phyloP scores from a whole-genome alignment of 2,797 vertebrate genomes.

The Ispidina picta region DNA sequence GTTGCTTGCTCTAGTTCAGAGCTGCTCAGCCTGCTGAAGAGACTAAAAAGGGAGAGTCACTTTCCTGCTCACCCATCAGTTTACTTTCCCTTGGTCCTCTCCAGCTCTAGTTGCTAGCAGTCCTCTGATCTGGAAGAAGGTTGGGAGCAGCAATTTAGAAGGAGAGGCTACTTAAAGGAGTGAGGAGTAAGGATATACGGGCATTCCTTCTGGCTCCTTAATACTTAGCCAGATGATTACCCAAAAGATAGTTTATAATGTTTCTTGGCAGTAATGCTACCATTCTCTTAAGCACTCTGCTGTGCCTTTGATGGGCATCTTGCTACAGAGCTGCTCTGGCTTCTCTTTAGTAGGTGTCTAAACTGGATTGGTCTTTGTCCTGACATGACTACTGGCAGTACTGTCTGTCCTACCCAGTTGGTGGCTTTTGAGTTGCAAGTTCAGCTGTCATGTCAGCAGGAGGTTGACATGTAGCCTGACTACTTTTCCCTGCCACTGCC shows the following conservation, averaged over 20 bases:
- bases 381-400: background rate
- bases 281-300: background rate
- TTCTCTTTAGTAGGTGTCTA: background rate
- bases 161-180: background rate
- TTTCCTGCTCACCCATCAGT: background rate
- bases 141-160: background rate
- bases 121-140: background rate
- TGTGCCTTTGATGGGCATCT: background rate
- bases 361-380: background rate
- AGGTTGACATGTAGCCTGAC: background rate
- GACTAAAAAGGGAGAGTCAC: background rate
- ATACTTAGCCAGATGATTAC: background rate
- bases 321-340: background rate
- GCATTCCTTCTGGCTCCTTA: background rate
- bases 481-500: background rate
- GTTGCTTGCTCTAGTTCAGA: background rate
- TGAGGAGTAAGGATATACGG: background rate
- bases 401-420: background rate
- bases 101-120: background rate
- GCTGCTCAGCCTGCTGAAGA: background rate
- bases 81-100: background rate
- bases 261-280: background rate
- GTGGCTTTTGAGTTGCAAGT: background rate
- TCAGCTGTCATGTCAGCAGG: background rate
- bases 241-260: background rate